Evolutionary conservation across 1,140 invertebrate genomes (phyloP), one percentile per base, ranked within the genome.

Genomic region (Drosophila navojoa): DNA sequence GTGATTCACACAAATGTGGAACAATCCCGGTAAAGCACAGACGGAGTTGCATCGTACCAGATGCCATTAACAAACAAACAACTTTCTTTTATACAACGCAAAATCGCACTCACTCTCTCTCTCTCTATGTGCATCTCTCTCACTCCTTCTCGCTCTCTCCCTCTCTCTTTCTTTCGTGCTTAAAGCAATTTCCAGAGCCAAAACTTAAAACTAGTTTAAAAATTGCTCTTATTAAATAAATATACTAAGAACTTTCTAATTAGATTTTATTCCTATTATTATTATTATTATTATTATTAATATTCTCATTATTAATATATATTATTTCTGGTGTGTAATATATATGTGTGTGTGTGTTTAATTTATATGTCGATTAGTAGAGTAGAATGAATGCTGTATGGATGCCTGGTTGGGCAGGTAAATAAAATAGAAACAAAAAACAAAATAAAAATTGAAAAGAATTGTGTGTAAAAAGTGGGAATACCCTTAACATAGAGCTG

Each of bases 171-270:
- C 59, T 1, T 38, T 59, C 25, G 4, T n/a, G 15, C 13, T 27
- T 27, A 53, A 53, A 63, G 60, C 49, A 63, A 68, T 68, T 68
- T 68, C 55, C 66, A 68, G 54, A 16, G n/a, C 32, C 10, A 22
- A 47, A 44, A 16, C 55, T 61, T 69, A 69, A 45, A n/a, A 25
- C 38, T 69, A 69, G 16, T 25, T 69, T 44, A 25, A 47, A 42
- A 44, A 11, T 35, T 61, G 61, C 1, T 19, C 49, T 61, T 69
- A 69, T 49, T 3, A 54, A 16, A 19, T 61, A 61, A 22, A 10
- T 50, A 47, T 22, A 53, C 40, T 42, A n/a, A 42, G 4, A n/a
- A 3, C 7, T 2, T n/a, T 44, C 45, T 47, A 47, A 19, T 47
- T 47, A 47, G 19, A 4, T 25, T 9, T 22, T 35, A 3, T 15